Evolutionary conservation across 2,888 invertebrate species (phyloP), one percentile per base, ranked within the genome.

Genomic region (Pilophorus perplexus): DNA sequence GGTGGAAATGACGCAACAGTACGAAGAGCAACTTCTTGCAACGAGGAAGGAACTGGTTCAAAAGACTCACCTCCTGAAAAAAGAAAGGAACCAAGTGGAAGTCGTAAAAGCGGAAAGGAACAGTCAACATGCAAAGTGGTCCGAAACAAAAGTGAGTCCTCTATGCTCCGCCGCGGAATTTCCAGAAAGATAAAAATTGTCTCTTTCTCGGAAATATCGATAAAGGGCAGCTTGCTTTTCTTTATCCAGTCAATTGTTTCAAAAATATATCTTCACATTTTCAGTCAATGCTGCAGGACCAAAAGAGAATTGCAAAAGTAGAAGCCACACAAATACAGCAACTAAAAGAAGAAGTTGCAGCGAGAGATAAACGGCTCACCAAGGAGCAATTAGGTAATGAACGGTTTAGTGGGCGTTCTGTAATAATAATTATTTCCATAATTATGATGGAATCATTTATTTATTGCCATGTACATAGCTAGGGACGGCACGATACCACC

Each of bases 361-460:
- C 66, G 1, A 38, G 52, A 18, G 66, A 66, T 14, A 52, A 55
- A 18, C 42, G 38, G 22, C 42, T 66, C 4, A 57, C 57, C 3
- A 66, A 52, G 37, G 66, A 57, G 25, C 52, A 66, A 33, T 40
- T 66, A 23, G 66, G 66, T 66, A 57, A 38, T n/a, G n/a, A n/a
- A n/a, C n/a, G n/a, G n/a, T n/a, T n/a, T 20, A 14, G 5, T 42
- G 5, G 14, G 14, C 8, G 37, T 33, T 33, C 10, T 33, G 37
- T 10, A 33, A 10, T 33, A 10, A 33, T 33, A 10, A 33, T 33
- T 33, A 33, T 33, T 33, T 33, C 10, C 10, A 10, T 33, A 10
- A 10, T 6, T 10, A 33, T 33, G 8, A 6, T 6, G 6, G 10
- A 33, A 33, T 33, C 12, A 42, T 42, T 42, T 42, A 12, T 42